Evolutionary conservation across 2,888 invertebrate genomes (phyloP), one percentile per base, ranked within the genome.

Genomic region (Acanthoscelides obtectus): DNA sequence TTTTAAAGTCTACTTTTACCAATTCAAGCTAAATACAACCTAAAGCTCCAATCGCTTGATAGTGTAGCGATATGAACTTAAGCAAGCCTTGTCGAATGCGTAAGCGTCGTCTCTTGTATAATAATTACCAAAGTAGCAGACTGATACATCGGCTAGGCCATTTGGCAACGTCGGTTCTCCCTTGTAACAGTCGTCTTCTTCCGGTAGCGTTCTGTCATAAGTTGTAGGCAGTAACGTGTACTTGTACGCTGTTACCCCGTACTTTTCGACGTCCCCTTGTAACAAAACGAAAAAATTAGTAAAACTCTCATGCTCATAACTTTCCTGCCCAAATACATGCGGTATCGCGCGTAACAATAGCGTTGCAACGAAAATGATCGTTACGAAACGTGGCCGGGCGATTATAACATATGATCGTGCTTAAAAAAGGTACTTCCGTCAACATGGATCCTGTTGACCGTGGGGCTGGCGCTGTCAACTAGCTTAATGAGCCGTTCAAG

Each of bases 101-200:
- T n/a, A n/a, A n/a, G n/a, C n/a, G n/a, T n/a, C n/a, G n/a, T n/a
- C n/a, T n/a, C n/a, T 45, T 45, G 8, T 45, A 12, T 12, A 45
- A 45, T 45, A 45, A 45, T 87, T 83, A 93, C 93, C 87, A 80
- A 87, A 91, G 79, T 89, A 90, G 81, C 93, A 94, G 87, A 79
- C 0, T 88, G 89, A 3, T 90, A 81, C 5, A 74, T 76, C 0
- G 87, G 88, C 0, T 80, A 78, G 0, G 21, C 75, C 75, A 66
- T 71, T 72, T 20, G 75, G 75, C 22, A 75, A 65, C 4, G 27
- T 22, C 0, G 75, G 75, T 6, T 21, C 17, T 4, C 88, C 88
- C 72, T 87, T 87, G 78, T 89, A 92, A 75, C 93, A 93, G 76
- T 91, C 91, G 0, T 86, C 85, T 0, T 86, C 83, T 1, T 79